Evolutionary conservation across 2,113 vertebrate species (phyloP), one percentile per base, ranked within the genome.

Genomic region (Ancistrus triradiatus): DNA sequence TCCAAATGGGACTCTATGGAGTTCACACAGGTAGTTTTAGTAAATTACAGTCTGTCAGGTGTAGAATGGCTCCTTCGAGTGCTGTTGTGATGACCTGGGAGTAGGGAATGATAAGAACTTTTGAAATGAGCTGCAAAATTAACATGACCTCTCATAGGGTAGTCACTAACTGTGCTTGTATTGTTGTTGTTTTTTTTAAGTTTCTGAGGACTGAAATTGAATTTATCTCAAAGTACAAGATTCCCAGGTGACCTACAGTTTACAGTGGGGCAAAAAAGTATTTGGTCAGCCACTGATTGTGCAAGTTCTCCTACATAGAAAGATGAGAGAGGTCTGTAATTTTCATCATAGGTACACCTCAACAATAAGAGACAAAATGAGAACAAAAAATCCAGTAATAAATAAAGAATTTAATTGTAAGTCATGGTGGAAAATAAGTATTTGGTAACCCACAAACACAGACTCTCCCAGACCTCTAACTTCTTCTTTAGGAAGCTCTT

Each of bases 1-100:
- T 56, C 59, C 70, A 56, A 71, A 51, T 40, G 24, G 24, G 35
- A 51, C 21, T 56, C 59, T 50, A 46, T 40, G 43, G 57, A 47
- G 55, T 63, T 63, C 38, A 18, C 13, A 18, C 46, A 25, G 14
- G 64, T 49, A 59, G 11, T 24, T 35, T 17, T 43, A 31, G 48
- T 31, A 49, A 59, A 48, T 59, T 53, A 46, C 15, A 63, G 21
- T 49, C 28, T 51, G 27, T 22, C 35, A 51, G 25, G 4, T n/a
- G 59, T 18, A 27, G 51, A 17, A 11, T 38, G 7, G 27, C 2
- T 13, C 31, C 2, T 11, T 31, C 24, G n/a, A 35, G 61, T 25
- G 10, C 28, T 42, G 28, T 56, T 50, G 5, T 4, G 52, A 37
- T 44, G 52, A 47, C 50, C 46, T n/a, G 6, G 25, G 21, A 15